Evolutionary conservation across 2,113 vertebrate genomes (phyloP).

Genomic region (Ivindomyrus marchei): DNA sequence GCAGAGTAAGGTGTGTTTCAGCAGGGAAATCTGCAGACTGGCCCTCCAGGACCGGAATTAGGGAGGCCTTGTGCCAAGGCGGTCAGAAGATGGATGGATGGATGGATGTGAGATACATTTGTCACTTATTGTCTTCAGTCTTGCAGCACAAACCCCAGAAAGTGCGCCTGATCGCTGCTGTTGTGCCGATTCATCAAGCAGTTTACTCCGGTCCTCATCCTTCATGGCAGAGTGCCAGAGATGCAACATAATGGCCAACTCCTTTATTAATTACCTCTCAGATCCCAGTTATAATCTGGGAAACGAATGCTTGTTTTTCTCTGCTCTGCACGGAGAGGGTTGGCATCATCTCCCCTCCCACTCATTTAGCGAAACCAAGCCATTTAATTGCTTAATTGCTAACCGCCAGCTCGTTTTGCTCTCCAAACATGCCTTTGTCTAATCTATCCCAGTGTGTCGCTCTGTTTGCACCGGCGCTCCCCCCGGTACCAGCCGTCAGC

Average conservation of each 20-base stretch:
- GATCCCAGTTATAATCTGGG: constrained; percentile 24
- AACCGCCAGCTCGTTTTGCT: constrained; percentile 22
- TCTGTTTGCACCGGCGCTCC: constrained; percentile 12
- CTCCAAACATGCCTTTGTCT: constrained; percentile 30
- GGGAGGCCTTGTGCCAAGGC: background rate
- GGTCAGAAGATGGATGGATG: background rate
- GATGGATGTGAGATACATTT: background rate
- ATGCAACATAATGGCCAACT: constrained; percentile 13
- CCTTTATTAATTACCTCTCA: constrained; percentile 27
- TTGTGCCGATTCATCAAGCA: background rate
- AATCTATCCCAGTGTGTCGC: constrained; percentile 26
- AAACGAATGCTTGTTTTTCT: constrained; percentile 23
- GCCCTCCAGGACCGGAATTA: background rate
- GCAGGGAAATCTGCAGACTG: background rate
- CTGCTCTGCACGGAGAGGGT: background rate
- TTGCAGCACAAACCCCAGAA: background rate
- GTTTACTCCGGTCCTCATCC: background rate
- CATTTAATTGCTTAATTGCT: constrained; percentile 33
- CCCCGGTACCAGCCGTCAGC: constrained; percentile 14
- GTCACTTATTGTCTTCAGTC: background rate
- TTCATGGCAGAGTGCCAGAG: background rate
- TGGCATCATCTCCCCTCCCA: constrained; percentile 9
- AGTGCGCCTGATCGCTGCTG: background rate
- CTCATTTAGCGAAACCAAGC: constrained; percentile 20
- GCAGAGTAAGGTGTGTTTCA: background rate